These are phyloP conservation scores for Tachycineta bicolor DNA, from an alignment of 2,113 vertebrate genomes.

Conservation along the genomic window DNA sequence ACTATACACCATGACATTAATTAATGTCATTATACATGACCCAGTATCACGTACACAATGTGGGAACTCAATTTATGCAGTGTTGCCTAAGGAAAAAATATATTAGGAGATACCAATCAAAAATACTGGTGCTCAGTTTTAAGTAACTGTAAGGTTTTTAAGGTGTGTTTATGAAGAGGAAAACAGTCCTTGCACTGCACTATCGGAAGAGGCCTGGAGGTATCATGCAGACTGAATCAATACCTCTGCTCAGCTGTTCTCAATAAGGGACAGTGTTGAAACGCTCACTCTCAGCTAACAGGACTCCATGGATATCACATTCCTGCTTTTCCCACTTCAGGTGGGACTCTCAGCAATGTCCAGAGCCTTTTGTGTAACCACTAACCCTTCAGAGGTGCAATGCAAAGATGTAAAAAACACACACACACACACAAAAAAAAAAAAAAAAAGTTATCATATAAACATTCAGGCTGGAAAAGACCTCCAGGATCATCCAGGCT, in stretches of 20 bases:
- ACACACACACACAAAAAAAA: neutral
- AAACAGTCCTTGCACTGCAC: neutral
- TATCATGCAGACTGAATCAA: accelerated
- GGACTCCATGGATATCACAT: neutral
- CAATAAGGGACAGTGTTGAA: accelerated
- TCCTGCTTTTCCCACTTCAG: neutral
- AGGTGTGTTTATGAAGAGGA: neutral
- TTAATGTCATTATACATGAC: neutral
- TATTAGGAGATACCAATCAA: accelerated
- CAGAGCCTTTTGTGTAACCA: neutral
- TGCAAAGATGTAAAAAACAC: neutral
- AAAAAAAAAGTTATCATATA: neutral
- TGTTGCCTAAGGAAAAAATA: neutral
- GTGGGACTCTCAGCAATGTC: neutral
- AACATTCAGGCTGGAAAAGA: neutral
- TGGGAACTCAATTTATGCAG: neutral
- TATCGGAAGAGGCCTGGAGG: neutral
- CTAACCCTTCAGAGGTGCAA: neutral
- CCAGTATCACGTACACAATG: neutral
- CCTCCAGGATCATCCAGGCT: neutral
- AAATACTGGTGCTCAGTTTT: neutral
- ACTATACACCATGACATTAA: neutral
- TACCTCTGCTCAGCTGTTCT: neutral
- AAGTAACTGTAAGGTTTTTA: neutral
- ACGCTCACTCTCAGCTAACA: neutral